Conservation (phyloP, 35 echinoderm and acorn worm genomes). For the Lytechinus pictus region DNA sequence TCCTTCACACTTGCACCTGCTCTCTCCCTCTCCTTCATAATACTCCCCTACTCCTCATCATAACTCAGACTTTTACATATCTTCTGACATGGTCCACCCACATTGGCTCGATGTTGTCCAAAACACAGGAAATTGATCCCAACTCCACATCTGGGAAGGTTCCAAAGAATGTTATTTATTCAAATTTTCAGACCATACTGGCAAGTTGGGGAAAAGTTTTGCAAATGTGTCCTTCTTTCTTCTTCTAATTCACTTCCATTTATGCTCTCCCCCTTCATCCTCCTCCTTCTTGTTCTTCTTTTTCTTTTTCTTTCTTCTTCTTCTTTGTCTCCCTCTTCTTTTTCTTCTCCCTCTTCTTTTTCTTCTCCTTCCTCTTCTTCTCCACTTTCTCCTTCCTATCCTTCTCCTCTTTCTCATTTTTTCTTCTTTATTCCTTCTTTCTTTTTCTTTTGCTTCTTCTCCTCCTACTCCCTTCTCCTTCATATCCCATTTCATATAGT, state of each 20-base stretch:
- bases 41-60: neutral
- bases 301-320: neutral
- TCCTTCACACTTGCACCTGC: neutral
- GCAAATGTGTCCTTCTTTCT: no score
- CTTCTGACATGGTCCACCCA: neutral
- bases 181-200: neutral
- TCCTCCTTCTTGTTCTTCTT: neutral
- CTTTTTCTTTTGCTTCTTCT: neutral
- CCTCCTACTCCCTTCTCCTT: neutral
- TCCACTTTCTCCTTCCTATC: neutral
- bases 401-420: neutral
- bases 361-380: neutral
- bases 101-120: neutral
- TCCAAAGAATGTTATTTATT: neutral
- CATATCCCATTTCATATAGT: neutral
- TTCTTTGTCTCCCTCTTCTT: neutral
- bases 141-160: neutral
- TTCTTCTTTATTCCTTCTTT: neutral
- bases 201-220: neutral
- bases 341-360: neutral
- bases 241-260: no score
- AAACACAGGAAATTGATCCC: neutral
- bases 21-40: neutral
- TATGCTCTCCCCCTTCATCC: no score
- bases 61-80: neutral